A percentile compares a stretch with the other conserved stretches of the same genome.
Conservation (phyloP, 64 coral and sea anemone genomes). For the Platygyra sinensis region DNA sequence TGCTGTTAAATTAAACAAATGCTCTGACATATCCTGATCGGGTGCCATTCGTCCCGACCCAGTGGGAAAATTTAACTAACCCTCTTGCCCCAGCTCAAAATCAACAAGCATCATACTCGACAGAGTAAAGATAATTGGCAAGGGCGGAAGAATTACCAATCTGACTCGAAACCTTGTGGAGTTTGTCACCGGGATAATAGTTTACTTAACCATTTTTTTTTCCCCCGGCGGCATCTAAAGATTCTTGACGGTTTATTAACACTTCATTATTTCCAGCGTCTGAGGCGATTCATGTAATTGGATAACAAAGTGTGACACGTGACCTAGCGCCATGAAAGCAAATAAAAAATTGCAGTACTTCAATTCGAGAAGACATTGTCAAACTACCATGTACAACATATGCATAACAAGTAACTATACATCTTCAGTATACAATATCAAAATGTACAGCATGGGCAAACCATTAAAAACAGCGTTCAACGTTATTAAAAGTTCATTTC, state of each 20-base stretch:
- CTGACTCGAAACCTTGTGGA: too few species aligned
- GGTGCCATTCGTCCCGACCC: not conserved
- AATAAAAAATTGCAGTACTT: constrained; percentile 32
- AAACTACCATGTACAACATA: constrained; percentile 14
- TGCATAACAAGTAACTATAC: not conserved
- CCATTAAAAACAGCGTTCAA: not conserved
- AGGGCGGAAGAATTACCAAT: too few species aligned
- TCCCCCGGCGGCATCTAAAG: constrained; percentile 5
- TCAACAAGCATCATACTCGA: not conserved
- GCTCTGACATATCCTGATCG: not conserved
- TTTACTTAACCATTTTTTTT: not conserved
- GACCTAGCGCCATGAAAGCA: not conserved
- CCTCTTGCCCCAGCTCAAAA: not conserved
- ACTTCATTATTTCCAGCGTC: constrained; percentile 43
- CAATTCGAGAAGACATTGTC: constrained; percentile 33
- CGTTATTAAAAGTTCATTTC: not conserved
- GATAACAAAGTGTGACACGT: constrained; percentile 57
- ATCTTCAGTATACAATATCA: not conserved
- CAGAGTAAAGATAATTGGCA: not conserved
- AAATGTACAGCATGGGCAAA: not conserved
- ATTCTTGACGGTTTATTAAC: constrained; percentile 48
- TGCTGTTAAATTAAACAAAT: constrained; percentile 37
- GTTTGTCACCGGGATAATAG: not conserved
- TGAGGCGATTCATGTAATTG: constrained; percentile 36
- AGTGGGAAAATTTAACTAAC: not conserved